Evolutionary conservation across 1,140 invertebrate species (phyloP), one percentile per base, ranked within the genome.

Genomic region (Epicauta chinensis): DNA sequence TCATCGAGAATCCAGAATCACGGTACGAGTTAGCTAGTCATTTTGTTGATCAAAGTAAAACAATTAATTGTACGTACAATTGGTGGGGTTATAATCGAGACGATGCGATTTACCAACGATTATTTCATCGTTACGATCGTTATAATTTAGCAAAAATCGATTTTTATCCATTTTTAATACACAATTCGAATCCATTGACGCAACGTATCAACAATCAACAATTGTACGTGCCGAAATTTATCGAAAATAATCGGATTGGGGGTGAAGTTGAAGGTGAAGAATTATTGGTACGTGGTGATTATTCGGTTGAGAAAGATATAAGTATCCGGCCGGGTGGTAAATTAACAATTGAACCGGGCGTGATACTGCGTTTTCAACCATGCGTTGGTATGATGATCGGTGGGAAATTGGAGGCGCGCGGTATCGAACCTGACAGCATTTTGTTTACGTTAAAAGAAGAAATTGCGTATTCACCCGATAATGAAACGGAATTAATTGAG

Each of bases 351-450:
- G 81, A 91, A 32, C 84, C 91, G 1, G 93, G 92, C 0, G 92
- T 95, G 0, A 89, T 83, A 0, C 73, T 99, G 2, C 81, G 81
- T 56, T 93, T 93, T 73, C 86, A 89, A 39, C 86, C 93, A 37
- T 86, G 90, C 29, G 85, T 98, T 35, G 97, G 97, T 11, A 93
- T 99, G 78, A 94, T 99, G 85, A 85, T 98, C 2, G 91, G 92
- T 31, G 94, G 94, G 3, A 84, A 86, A 65, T 68, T 98, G 29
- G 88, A 93, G 60, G 89, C 90, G 1, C 76, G 83, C 59, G 90
- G 90, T 1, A 80, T 80, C 46, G 74, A 80, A 16, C 86, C 86
- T 0, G 86, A 82, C 60, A 84, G 88, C 61, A 90, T 89, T 47
- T 75, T 81, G 38, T 82, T 91, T 58, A 91, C 85, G 1, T 67